Evolutionary conservation across 2,888 invertebrate genomes (phyloP).

Genomic region (Idaea straminata): DNA sequence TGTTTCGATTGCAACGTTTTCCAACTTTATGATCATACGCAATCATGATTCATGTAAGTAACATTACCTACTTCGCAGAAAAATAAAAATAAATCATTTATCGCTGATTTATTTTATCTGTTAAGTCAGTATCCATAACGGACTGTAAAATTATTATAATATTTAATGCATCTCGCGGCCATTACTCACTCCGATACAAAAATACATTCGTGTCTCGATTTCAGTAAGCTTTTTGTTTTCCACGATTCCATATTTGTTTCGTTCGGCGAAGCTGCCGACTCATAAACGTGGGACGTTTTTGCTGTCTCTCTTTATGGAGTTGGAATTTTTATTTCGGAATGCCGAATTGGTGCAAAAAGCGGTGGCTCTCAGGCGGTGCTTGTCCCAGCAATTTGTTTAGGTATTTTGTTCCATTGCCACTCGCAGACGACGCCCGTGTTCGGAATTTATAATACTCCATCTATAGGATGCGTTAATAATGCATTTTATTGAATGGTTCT

Average conservation of each 20-base stretch:
- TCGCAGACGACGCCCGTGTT: slow-evolving; percentile 45
- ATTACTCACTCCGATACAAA: slow-evolving; percentile 27
- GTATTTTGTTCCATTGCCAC: slow-evolving; percentile 73
- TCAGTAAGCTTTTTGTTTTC: slow-evolving; percentile 49
- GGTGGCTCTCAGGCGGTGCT: slow-evolving; percentile 56
- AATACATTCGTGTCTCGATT: slow-evolving; percentile 48
- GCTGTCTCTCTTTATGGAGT: slow-evolving; percentile 62
- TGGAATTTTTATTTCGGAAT: slow-evolving; percentile 80
- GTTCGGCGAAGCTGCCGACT: slow-evolving; percentile 53
- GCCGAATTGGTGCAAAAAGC: slow-evolving; percentile 80
- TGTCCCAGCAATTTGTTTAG: slow-evolving; percentile 74
- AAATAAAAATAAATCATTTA: neutral
- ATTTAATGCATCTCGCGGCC: slow-evolving; percentile 5
- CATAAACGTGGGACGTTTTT: slow-evolving; percentile 41
- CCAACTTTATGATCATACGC: too few species aligned
- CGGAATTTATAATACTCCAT: slow-evolving; percentile 57
- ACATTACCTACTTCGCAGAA: neutral
- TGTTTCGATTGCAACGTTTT: too few species aligned
- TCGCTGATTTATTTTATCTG: neutral
- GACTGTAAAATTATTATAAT: neutral
- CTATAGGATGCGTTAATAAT: slow-evolving; percentile 48
- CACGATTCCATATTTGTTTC: slow-evolving; percentile 46
- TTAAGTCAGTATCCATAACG: neutral
- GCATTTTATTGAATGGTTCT: slow-evolving; percentile 19
- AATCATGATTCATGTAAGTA: neutral